A percentile compares a stretch with the other conserved stretches of the same genome.
phyloP scores from a whole-genome alignment of 2,113 vertebrate species.

The Epinephelus lanceolatus region DNA sequence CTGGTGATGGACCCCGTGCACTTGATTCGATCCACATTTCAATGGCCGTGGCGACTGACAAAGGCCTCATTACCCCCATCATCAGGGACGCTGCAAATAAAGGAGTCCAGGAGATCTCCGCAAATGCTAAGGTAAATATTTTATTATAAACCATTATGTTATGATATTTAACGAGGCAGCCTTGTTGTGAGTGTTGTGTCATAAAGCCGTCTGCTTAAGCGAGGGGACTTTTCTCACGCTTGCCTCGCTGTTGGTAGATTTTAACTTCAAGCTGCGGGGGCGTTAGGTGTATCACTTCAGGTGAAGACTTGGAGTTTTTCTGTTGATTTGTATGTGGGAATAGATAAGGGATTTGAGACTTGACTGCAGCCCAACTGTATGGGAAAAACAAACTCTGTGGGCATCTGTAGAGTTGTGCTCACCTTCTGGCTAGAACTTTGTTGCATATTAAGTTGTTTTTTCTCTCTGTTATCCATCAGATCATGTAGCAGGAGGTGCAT shows the following conservation, averaged over 20 bases:
- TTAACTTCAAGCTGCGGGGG: neutral
- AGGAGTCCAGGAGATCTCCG: slow-evolving; percentile 92
- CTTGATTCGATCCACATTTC: slow-evolving; percentile 93
- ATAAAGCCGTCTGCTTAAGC: neutral
- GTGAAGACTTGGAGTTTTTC: neutral
- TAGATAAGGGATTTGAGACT: slow-evolving; percentile 8
- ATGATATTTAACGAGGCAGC: neutral
- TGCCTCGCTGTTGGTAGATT: neutral
- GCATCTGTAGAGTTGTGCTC: slow-evolving; percentile 5
- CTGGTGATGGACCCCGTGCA: slow-evolving; percentile 87
- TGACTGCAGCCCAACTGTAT: neutral
- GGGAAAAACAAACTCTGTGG: neutral
- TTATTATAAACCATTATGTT: neutral
- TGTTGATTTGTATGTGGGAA: neutral
- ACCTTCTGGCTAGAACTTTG: neutral
- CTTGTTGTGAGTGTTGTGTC: neutral
- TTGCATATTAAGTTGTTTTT: neutral
- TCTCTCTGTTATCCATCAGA: neutral
- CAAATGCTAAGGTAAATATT: slow-evolving; percentile 88
- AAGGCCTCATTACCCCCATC: slow-evolving; percentile 94
- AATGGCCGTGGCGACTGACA: slow-evolving; percentile 94
- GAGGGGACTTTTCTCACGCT: neutral
- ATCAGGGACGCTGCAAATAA: slow-evolving; percentile 93
- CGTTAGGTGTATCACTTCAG: neutral
- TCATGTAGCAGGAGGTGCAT: neutral